phyloP scores from a whole-genome alignment of 2,113 vertebrate genomes.

The Pelecanus crispus region DNA sequence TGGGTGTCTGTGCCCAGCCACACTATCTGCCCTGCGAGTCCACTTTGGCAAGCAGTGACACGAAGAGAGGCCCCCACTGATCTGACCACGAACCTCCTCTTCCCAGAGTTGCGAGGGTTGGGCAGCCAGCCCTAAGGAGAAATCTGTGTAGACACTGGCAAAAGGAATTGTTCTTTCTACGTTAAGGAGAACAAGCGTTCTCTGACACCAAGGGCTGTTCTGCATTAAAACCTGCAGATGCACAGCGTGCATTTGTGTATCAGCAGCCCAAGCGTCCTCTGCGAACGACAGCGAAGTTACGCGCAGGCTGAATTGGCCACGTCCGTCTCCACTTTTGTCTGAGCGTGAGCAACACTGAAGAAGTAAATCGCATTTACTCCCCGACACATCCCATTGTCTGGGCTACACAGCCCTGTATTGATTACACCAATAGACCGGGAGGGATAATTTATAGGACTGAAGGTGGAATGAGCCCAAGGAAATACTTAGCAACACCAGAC shows the following conservation, averaged over 20 bases:
- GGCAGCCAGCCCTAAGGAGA: neutral
- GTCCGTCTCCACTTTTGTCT: neutral
- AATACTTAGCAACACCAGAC: neutral
- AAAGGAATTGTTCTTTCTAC: neutral
- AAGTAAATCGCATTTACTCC: neutral
- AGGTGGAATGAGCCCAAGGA: neutral
- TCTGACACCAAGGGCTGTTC: neutral
- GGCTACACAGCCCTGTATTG: neutral
- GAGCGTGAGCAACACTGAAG: accelerated
- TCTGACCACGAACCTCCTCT: neutral
- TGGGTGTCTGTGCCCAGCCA: accelerated
- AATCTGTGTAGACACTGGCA: accelerated
- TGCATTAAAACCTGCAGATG: neutral
- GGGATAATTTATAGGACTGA: neutral
- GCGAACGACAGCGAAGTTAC: accelerated
- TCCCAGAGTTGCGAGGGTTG: neutral
- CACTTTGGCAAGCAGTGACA: neutral
- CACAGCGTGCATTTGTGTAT: accelerated
- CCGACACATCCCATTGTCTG: accelerated
- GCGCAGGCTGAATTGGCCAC: neutral
- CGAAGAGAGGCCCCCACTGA: neutral
- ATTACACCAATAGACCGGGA: neutral
- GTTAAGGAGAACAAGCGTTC: neutral
- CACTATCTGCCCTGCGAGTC: accelerated
- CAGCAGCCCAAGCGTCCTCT: neutral